Evolutionary conservation across 2,888 invertebrate species (phyloP).

Genomic region (Yponomeuta sedellus): DNA sequence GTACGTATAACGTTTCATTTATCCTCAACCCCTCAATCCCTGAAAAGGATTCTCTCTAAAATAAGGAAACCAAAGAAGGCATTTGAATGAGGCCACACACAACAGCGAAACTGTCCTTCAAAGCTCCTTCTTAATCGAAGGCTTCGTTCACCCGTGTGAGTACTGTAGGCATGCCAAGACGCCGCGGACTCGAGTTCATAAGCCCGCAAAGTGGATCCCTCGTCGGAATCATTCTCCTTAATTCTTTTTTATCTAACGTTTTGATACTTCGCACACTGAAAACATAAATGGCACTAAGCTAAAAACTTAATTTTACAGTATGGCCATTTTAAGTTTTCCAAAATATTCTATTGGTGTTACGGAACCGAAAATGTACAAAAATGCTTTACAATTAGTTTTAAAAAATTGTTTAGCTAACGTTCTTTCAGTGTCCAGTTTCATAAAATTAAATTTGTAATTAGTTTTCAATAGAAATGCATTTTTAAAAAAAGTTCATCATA

Average conservation of each 20-base stretch:
- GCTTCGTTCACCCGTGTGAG: constrained; percentile 46
- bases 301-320: no score
- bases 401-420: no score
- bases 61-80: constrained; percentile 41
- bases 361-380: no score
- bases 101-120: constrained; percentile 32
- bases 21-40: constrained; percentile 14
- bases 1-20: constrained; percentile 20
- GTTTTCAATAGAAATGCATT: no score
- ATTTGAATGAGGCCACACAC: constrained; percentile 43
- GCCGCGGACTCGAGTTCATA: constrained; percentile 36
- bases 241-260: constrained; percentile 41
- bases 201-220: constrained; percentile 43
- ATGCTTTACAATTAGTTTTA: no score
- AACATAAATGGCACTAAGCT: no score
- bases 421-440: no score
- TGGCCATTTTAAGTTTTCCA: no score
- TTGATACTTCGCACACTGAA: no score
- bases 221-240: constrained; percentile 29
- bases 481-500: no score
- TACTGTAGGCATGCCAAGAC: constrained; percentile 36
- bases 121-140: constrained; percentile 41
- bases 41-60: constrained; percentile 31
- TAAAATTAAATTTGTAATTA: no score
- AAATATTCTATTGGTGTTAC: no score